phyloP scores from a whole-genome alignment of 2,113 vertebrate genomes.

The Varanus salvator region DNA sequence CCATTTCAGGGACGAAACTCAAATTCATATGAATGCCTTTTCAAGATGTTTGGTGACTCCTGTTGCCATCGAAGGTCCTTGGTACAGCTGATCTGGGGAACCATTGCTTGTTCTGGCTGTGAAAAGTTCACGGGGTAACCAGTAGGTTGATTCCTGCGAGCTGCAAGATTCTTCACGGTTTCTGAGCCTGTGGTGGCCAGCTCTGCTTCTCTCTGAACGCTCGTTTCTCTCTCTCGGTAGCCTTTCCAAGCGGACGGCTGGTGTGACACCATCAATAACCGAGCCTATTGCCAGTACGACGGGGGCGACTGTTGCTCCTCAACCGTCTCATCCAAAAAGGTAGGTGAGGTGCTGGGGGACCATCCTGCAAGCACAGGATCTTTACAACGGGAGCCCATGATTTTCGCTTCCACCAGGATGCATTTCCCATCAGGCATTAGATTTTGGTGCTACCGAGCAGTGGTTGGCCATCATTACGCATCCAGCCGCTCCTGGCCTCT shows the following conservation, averaged over 20 bases:
- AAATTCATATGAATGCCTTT: background rate
- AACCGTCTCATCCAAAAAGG: conserved; percentile 94
- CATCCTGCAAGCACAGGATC: background rate
- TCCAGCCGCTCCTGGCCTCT: too few relatives aligned
- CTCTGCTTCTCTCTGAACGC: conserved; percentile 11
- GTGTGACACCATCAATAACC: conserved; percentile 98
- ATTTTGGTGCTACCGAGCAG: too few relatives aligned
- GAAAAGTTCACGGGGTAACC: background rate
- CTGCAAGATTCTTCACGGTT: background rate
- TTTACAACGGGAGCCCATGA: background rate
- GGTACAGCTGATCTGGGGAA: background rate
- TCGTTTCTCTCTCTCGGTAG: conserved; percentile 68
- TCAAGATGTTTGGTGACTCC: background rate
- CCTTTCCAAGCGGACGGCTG: conserved; percentile 96
- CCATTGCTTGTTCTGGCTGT: background rate
- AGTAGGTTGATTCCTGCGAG: background rate
- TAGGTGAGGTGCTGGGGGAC: conserved; percentile 52
- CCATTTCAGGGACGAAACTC: background rate
- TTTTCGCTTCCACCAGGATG: background rate
- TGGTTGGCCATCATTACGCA: too few relatives aligned
- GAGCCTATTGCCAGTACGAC: conserved; percentile 95
- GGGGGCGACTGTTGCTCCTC: conserved; percentile 98
- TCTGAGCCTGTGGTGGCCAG: background rate
- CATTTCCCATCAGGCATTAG: background rate
- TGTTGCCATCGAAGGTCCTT: background rate